Evolutionary conservation across 2,888 invertebrate genomes (phyloP).

Genomic region (Caenorhabditis wallacei): DNA sequence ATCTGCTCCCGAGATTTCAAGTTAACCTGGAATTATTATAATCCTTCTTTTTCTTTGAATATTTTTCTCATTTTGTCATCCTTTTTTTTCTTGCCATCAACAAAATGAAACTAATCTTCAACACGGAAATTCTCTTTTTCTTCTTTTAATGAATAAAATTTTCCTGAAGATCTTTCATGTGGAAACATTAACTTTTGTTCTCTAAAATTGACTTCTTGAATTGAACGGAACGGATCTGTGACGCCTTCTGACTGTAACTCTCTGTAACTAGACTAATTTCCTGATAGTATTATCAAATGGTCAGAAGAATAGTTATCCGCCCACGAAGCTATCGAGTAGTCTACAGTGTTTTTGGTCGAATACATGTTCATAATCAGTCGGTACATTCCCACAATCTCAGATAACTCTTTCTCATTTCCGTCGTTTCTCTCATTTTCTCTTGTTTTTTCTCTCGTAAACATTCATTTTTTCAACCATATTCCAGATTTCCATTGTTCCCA

Average conservation of each 20-base stretch:
- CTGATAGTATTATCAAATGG: neutral
- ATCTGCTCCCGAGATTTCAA: neutral
- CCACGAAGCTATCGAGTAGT: neutral
- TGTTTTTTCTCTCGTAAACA: neutral
- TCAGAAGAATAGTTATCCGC: neutral
- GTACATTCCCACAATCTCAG: conserved; percentile 6
- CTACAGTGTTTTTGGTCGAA: neutral
- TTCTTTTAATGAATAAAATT: conserved; percentile 8
- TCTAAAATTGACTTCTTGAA: too few species aligned
- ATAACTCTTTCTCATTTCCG: neutral
- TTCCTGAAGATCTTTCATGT: conserved; percentile 6
- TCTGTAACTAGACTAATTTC: neutral
- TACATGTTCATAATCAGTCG: neutral
- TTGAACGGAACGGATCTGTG: neutral
- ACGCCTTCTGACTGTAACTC: neutral
- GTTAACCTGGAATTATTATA: conserved; percentile 17
- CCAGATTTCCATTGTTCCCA: neutral
- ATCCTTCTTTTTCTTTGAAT: neutral
- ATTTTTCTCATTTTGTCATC: conserved; percentile 9
- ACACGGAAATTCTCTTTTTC: conserved; percentile 3
- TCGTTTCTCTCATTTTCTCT: neutral
- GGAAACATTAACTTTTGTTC: neutral
- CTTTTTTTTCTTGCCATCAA: conserved; percentile 8
- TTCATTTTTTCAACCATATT: neutral
- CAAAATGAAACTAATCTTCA: conserved; percentile 28